A percentile compares a stretch with the other conserved stretches of the same genome.
Conservation (phyloP, 1,140 invertebrate species). For the Luehdorfia chinensis region DNA sequence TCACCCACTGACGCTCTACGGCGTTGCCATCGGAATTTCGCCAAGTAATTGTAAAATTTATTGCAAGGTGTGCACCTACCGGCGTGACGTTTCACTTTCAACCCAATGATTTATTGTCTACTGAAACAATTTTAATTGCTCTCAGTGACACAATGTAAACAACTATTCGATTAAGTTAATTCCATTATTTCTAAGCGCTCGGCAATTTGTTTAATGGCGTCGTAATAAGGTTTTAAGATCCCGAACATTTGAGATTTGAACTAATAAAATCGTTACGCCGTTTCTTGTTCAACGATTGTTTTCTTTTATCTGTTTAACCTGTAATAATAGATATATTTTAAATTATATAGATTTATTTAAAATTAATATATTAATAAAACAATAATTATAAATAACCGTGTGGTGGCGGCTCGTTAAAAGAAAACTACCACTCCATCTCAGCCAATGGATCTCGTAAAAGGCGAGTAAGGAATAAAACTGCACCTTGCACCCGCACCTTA, state of each 20-base stretch:
- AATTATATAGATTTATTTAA: too few relatives aligned
- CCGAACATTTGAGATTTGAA: slow-evolving; percentile 20
- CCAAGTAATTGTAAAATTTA: slow-evolving; percentile 74
- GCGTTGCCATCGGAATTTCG: slow-evolving; percentile 56
- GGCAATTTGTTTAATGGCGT: slow-evolving; percentile 67
- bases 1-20: slow-evolving; percentile 31
- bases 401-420: too few relatives aligned
- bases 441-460: too few relatives aligned
- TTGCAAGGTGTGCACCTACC: slow-evolving; percentile 67
- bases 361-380: too few relatives aligned
- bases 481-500: too few relatives aligned
- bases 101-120: slow-evolving; percentile 71
- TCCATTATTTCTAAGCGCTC: slow-evolving; percentile 55
- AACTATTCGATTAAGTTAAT: slow-evolving; percentile 76
- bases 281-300: too few relatives aligned
- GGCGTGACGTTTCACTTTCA: slow-evolving; percentile 73
- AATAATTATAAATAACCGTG: too few relatives aligned
- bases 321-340: too few relatives aligned
- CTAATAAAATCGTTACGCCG: slow-evolving; percentile 13
- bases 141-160: slow-evolving; percentile 73
- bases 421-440: too few relatives aligned
- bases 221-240: slow-evolving; percentile 43
- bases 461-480: too few relatives aligned
- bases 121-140: slow-evolving; percentile 75
- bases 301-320: too few relatives aligned